A percentile compares a stretch with the other conserved stretches of the same genome.
phyloP scores from a whole-genome alignment of 2,113 vertebrate species.

The Mastomys coucha region DNA sequence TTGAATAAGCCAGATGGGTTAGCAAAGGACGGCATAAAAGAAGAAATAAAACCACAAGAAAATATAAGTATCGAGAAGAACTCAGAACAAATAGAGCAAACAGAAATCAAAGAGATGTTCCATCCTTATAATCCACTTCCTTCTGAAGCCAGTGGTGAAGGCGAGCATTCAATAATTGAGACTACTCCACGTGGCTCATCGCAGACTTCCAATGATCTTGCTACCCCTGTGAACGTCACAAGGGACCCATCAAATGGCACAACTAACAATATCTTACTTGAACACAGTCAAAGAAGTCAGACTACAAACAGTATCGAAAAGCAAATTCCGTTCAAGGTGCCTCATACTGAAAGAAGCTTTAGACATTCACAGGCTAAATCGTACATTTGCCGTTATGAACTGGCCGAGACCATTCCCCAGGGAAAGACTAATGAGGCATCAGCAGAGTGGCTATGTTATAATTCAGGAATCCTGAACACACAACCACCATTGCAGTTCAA shows the following conservation, averaged over 20 bases:
- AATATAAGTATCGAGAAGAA: constrained; percentile 10
- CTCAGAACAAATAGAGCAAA: constrained; percentile 56
- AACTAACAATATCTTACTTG: background rate
- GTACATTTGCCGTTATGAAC: constrained; percentile 83
- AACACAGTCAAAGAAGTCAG: constrained; percentile 71
- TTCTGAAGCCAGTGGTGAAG: background rate
- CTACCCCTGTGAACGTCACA: constrained; percentile 34
- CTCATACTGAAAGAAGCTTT: constrained; percentile 68
- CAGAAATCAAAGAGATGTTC: constrained; percentile 46
- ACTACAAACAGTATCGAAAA: constrained; percentile 66
- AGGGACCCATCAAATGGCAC: background rate
- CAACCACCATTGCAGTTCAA: constrained; percentile 84
- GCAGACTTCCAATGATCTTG: accelerated
- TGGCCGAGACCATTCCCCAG: constrained; percentile 79
- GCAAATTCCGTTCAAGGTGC: constrained; percentile 73
- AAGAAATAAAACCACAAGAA: constrained; percentile 58
- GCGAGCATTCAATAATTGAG: accelerated
- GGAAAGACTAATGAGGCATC: constrained; percentile 78
- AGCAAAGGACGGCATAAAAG: constrained; percentile 45
- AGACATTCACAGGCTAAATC: constrained; percentile 82
- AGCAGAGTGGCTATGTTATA: constrained; percentile 85
- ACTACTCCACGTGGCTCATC: accelerated
- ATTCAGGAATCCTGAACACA: constrained; percentile 80
- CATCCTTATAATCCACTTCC: background rate
- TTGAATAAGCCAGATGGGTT: constrained; percentile 9